A percentile compares a stretch with the other conserved stretches of the same genome.
phyloP scores from a whole-genome alignment of 2,888 invertebrate genomes.

The Acronicta alni region DNA sequence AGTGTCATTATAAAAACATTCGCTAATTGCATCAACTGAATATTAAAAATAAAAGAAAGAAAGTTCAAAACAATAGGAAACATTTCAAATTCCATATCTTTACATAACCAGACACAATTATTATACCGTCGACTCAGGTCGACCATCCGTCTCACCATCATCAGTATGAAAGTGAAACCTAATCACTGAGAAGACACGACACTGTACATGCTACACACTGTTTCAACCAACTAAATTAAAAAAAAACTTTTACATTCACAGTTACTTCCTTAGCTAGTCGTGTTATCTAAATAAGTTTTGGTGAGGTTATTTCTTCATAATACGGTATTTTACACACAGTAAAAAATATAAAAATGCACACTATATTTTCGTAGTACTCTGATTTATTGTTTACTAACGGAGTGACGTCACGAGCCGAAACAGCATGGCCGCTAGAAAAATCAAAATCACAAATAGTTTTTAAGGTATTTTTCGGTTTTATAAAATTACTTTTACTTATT shows the following conservation, averaged over 20 bases:
- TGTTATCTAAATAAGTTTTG: constrained; percentile 22
- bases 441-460: no score
- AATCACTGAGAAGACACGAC: constrained; percentile 24
- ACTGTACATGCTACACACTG: constrained; percentile 12
- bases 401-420: no score
- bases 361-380: no score
- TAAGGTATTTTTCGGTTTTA: no score
- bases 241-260: not conserved
- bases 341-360: no score
- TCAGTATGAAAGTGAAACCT: constrained; percentile 51
- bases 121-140: constrained; percentile 19
- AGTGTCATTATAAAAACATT: not conserved
- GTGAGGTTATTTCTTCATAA: no score
- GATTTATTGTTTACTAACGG: no score
- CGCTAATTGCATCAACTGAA: not conserved
- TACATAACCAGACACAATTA: constrained; percentile 20
- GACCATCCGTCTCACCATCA: constrained; percentile 12
- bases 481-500: no score
- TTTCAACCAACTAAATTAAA: not conserved
- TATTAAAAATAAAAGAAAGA: constrained; percentile 11
- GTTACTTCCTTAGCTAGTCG: constrained; percentile 5
- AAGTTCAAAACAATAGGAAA: constrained; percentile 24
- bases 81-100: constrained; percentile 10
- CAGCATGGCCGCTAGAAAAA: no score
- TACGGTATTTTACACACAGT: no score